phyloP scores from a whole-genome alignment of 1,140 invertebrate species.

The Phthorimaea operculella region DNA sequence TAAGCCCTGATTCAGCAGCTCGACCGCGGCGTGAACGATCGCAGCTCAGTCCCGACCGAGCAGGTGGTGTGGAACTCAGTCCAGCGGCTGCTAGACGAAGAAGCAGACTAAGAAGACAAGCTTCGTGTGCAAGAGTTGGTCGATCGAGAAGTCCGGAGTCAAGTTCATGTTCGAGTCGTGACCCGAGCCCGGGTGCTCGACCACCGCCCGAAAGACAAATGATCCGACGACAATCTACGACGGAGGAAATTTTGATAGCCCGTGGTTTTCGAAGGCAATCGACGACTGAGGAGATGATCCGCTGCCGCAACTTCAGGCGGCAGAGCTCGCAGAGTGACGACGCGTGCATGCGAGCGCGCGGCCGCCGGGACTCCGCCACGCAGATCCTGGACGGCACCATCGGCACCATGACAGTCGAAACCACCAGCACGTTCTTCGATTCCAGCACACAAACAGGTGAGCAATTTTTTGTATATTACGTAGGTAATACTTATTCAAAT shows the following conservation, averaged over 20 bases:
- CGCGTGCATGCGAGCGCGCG: constrained; percentile 77
- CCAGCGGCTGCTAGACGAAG: constrained; percentile 73
- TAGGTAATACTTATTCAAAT: too few relatives aligned
- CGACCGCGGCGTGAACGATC: constrained; percentile 75
- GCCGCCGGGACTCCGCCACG: constrained; percentile 85
- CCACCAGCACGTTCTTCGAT: constrained; percentile 91
- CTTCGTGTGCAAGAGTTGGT: constrained; percentile 74
- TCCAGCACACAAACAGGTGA: constrained; percentile 93
- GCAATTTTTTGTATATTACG: constrained; percentile 24
- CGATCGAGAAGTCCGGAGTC: constrained; percentile 76
- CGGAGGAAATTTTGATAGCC: constrained; percentile 91
- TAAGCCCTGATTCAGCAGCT: constrained; percentile 88
- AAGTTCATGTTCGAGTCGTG: constrained; percentile 77
- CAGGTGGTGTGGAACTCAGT: constrained; percentile 77
- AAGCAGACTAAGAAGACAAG: constrained; percentile 79
- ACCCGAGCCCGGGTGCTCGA: constrained; percentile 78
- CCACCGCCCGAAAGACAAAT: constrained; percentile 71
- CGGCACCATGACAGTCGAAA: constrained; percentile 92
- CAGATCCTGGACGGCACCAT: constrained; percentile 94
- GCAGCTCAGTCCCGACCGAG: constrained; percentile 82
- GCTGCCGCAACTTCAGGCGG: constrained; percentile 86
- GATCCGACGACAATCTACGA: constrained; percentile 87
- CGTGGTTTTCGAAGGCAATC: constrained; percentile 89
- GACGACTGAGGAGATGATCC: constrained; percentile 92
- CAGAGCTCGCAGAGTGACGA: constrained; percentile 85